A percentile compares a stretch with the other conserved stretches of the same genome.
These are phyloP conservation scores for Stenodera caucasica DNA, from an alignment of 2,888 invertebrate genomes.

Conservation along the genomic window DNA sequence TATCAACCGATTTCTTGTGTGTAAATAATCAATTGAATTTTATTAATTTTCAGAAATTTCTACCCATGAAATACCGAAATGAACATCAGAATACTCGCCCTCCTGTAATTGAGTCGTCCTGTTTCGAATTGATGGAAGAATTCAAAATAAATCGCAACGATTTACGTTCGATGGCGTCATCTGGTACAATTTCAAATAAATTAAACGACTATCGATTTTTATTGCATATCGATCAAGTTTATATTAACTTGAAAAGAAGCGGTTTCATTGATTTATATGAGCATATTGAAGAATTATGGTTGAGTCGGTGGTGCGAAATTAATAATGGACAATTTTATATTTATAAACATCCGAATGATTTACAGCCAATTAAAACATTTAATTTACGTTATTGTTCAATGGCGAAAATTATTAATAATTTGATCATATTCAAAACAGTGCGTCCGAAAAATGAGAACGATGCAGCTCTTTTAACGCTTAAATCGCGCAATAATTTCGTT, in stretches of 20 bases:
- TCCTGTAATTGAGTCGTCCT: not conserved
- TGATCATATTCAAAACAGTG: not conserved
- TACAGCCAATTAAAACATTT: not conserved
- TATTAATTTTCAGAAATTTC: not conserved
- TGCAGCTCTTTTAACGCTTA: not conserved
- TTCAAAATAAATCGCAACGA: not conserved
- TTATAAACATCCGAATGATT: not conserved
- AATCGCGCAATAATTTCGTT: not conserved
- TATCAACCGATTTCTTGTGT: not conserved
- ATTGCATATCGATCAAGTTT: not conserved
- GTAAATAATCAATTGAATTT: not conserved
- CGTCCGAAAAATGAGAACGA: not conserved
- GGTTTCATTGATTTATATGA: not conserved
- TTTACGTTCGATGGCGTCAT: not conserved
- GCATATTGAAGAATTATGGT: not conserved
- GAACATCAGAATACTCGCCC: too few species aligned
- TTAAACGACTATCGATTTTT: not conserved
- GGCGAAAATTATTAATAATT: not conserved
- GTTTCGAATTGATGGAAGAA: not conserved
- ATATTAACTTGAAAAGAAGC: not conserved
- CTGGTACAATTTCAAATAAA: not conserved
- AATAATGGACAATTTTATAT: not conserved
- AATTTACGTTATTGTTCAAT: not conserved
- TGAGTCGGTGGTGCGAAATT: constrained; percentile 5
- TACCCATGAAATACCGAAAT: not conserved